Conservation (phyloP, 2,113 vertebrate genomes). For the Coturnix japonica region DNA sequence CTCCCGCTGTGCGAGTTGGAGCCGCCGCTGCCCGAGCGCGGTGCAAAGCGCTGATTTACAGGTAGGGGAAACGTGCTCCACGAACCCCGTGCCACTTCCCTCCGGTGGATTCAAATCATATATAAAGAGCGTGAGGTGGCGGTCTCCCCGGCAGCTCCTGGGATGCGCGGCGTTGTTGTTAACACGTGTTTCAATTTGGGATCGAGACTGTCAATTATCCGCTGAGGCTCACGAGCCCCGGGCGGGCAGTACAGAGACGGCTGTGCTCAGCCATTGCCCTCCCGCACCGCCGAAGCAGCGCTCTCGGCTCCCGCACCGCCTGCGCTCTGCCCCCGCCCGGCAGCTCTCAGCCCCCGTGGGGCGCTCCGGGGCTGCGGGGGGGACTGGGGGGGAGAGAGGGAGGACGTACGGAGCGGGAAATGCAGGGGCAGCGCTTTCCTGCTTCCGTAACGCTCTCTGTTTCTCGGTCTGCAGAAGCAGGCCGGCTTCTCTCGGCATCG, state of each 20-base stretch:
- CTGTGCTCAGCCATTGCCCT: conserved; percentile 64
- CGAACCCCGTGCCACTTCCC: conserved; percentile 55
- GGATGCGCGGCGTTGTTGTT: conserved; percentile 71
- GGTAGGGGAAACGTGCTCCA: conserved; percentile 45
- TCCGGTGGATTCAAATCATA: conserved; percentile 59
- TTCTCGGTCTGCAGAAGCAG: conserved; percentile 20
- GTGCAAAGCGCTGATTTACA: conserved; percentile 42
- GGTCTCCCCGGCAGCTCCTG: conserved; percentile 67
- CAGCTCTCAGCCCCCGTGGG: not conserved
- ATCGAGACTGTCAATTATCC: conserved; percentile 76
- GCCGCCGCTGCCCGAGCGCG: not conserved
- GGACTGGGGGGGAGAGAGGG: not conserved
- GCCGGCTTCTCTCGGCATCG: not conserved
- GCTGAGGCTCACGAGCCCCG: conserved; percentile 69
- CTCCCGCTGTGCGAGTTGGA: not conserved
- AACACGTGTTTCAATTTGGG: conserved; percentile 77
- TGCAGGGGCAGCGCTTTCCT: not conserved
- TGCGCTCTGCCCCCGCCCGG: not conserved
- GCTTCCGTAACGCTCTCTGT: not conserved
- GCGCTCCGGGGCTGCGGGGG: conserved; percentile 25
- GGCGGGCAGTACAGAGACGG: conserved; percentile 54
- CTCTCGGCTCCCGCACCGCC: not conserved
- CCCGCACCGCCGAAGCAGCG: not conserved
- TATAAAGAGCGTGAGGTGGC: conserved; percentile 69
- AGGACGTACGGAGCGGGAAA: not conserved